These are phyloP conservation scores for Diglossa cyanea DNA, from an alignment of 2,797 vertebrate genomes.

Conservation along the genomic window DNA sequence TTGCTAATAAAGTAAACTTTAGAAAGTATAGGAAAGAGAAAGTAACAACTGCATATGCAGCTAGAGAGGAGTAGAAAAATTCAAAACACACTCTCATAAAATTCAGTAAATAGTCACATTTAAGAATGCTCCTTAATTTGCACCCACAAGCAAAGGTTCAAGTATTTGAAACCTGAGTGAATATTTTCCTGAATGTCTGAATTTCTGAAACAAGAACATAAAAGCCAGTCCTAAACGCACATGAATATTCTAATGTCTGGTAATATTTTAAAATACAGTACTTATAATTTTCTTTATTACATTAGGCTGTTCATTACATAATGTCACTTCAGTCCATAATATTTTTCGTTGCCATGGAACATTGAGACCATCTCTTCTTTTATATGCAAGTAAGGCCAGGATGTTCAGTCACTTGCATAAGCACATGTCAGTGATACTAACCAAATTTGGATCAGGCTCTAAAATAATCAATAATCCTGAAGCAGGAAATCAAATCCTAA, in stretches of 20 bases:
- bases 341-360: not conserved
- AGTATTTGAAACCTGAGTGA: not conserved
- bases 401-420: not conserved
- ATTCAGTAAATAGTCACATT: not conserved
- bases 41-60: not conserved
- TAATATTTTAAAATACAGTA: not conserved
- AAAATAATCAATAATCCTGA: not conserved
- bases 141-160: not conserved
- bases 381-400: not conserved
- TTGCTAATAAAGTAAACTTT: not conserved
- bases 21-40: not conserved
- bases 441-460: not conserved
- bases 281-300: not conserved
- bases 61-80: not conserved
- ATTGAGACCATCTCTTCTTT: not conserved
- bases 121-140: not conserved
- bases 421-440: not conserved
- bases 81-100: not conserved
- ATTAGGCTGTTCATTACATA: not conserved
- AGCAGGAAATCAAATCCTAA: not conserved
- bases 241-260: not conserved
- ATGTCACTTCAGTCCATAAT: not conserved
- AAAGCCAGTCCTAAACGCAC: not conserved
- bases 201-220: not conserved
- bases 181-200: not conserved